Evolutionary conservation across 2,797 vertebrate genomes (phyloP), one percentile per base, ranked within the genome.

Genomic region (Chelon auratus): DNA sequence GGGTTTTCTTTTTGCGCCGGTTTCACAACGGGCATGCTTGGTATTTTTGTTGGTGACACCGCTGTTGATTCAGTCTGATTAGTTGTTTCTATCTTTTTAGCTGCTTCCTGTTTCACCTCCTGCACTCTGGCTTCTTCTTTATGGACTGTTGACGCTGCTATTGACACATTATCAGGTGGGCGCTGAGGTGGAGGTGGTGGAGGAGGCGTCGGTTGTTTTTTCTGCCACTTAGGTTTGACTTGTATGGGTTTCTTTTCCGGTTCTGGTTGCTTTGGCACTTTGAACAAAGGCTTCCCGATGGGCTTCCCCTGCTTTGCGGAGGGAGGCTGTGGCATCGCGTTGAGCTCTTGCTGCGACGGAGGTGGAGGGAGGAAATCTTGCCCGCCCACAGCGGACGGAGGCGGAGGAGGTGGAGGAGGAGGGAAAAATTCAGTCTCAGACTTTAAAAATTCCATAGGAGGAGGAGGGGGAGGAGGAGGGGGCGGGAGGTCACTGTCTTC

Each of bases 391-490:
- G 89, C 67, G 20, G 87, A 67, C 9, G 82, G 81, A 53, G 89
- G 85, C 0, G 89, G 87, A 3, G 93, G 92, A 37, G 91, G 93
- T 9, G 93, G 92, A 17, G 88, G 91, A 57, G 77, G 89, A 12
- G 93, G 90, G 54, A 93, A 92, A 62, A 90, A 92, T 5, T 96
- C 95, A 12, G 52, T 55, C 43, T 95, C 95, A 13, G 90, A 65
- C 79, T 92, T 95, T 0, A 60, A 9, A 77, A 93, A 91, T 70
- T 95, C 94, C 64, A 87, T 56, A 13, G 93, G 88, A 62, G 94
- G 95, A 0, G 91, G 93, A 62, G 95, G 95, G 2, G 95, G 96
- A 3, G 95, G 95, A 3, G 95, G 96, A 3, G 95, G 95, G 54
- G 78, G 91, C 9, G 93, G 95, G 47, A 93, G 90, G 68, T 97